phyloP scores from a whole-genome alignment of 2,113 vertebrate species.

The Arvicanthis niloticus region DNA sequence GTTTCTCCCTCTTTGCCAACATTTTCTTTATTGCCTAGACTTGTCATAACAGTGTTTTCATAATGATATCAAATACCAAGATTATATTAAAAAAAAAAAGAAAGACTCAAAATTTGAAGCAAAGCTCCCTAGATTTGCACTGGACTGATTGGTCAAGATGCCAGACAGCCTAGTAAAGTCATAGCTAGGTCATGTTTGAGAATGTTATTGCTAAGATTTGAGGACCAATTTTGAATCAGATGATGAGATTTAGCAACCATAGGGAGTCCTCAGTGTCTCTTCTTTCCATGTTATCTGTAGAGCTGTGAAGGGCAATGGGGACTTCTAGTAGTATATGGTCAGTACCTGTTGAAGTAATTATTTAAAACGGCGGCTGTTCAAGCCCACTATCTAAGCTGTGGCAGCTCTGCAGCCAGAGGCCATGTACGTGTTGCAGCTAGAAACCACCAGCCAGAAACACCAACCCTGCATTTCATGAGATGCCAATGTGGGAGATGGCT shows the following conservation, averaged over 20 bases:
- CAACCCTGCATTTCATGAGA: no score
- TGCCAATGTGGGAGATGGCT: no score
- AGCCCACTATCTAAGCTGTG: no score
- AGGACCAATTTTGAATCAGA: background rate
- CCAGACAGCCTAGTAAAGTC: background rate
- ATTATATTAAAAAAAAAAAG: background rate
- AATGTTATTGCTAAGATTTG: background rate
- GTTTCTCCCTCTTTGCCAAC: background rate
- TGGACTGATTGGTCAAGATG: background rate
- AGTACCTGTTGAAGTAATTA: no score
- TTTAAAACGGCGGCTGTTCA: no score
- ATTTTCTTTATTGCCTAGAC: background rate
- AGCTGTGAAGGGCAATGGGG: background rate
- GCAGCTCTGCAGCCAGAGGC: no score
- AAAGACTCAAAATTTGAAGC: background rate
- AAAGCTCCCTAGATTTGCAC: background rate
- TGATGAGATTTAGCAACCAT: background rate
- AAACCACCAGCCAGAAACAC: no score
- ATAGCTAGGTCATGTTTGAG: background rate
- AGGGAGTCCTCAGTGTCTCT: background rate
- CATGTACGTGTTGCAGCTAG: no score
- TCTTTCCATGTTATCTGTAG: background rate
- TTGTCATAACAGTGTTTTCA: background rate
- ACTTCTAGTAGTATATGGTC: background rate
- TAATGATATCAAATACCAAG: constrained; percentile 33